Conservation (phyloP, 2,888 invertebrate genomes). For the Agonopterix heracliana region DNA sequence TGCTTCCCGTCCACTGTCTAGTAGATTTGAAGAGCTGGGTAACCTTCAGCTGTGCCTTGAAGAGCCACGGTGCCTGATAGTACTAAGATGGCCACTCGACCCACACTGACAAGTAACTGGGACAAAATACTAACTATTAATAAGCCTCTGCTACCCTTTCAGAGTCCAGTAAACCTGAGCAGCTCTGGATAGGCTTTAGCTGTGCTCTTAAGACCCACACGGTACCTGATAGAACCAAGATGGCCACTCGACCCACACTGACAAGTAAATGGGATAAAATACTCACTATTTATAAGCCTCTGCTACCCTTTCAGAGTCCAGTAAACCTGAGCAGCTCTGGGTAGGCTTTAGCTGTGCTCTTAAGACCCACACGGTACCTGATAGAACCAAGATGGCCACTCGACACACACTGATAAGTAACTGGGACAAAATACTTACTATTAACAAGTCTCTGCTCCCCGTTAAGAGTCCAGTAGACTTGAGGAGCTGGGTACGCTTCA, state of each 20-base stretch:
- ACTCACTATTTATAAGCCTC: conserved; percentile 78
- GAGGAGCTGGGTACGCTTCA: conserved; percentile 84
- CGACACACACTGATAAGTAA: conserved; percentile 80
- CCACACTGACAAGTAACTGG: conserved; percentile 75
- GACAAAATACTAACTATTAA: conserved; percentile 70
- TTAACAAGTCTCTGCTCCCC: conserved; percentile 79
- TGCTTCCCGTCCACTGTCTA: conserved; percentile 83
- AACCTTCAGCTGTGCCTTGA: conserved; percentile 85
- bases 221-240: conserved; percentile 80
- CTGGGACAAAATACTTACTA: conserved; percentile 55
- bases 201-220: conserved; percentile 81
- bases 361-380: conserved; percentile 80
- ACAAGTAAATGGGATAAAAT: conserved; percentile 39
- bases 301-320: conserved; percentile 83
- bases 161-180: conserved; percentile 85
- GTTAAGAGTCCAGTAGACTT: conserved; percentile 84
- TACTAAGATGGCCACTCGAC: conserved; percentile 82
- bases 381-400: conserved; percentile 81
- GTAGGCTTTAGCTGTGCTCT: conserved; percentile 84
- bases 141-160: conserved; percentile 78
- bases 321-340: conserved; percentile 80
- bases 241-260: conserved; percentile 82
- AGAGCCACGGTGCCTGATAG: conserved; percentile 80
- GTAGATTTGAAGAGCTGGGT: conserved; percentile 83
- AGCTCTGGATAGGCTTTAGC: conserved; percentile 83